Percentiles rank a stretch among this genome's conserved stretches.
These are phyloP conservation scores for Mus caroli DNA, from an alignment of 2,797 vertebrate genomes.

Conservation along the genomic window DNA sequence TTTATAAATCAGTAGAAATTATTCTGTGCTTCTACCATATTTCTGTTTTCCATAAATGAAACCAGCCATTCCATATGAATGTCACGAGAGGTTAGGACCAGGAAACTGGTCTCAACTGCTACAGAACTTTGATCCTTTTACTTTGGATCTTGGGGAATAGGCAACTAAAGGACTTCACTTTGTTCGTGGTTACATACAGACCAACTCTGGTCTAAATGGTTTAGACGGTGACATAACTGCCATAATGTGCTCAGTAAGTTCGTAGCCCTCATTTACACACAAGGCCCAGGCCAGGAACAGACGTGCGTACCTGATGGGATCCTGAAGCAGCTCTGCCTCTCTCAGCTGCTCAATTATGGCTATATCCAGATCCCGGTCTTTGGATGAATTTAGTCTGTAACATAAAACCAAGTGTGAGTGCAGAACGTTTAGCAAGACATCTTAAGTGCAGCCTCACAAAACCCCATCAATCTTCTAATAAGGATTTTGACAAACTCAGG, in stretches of 20 bases:
- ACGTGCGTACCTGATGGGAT: constrained; percentile 91
- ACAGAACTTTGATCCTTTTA: background rate
- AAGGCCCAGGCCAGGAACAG: background rate
- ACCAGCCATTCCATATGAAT: background rate
- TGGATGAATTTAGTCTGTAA: constrained; percentile 90
- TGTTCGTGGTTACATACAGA: background rate
- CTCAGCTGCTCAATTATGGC: constrained; percentile 94
- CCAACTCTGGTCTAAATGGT: background rate
- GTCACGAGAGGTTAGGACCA: background rate
- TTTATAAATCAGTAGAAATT: background rate
- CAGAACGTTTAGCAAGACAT: background rate
- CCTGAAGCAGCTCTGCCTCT: constrained; percentile 94
- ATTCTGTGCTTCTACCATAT: background rate
- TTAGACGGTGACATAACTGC: background rate
- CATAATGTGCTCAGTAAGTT: background rate
- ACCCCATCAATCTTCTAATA: background rate
- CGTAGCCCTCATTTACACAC: background rate
- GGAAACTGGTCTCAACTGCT: background rate
- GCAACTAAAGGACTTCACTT: background rate
- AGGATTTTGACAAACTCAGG: background rate
- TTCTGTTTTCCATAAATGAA: constrained; percentile 20
- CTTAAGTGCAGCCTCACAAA: background rate
- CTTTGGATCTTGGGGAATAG: background rate
- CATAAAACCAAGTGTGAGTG: constrained; percentile 74
- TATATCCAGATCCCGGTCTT: constrained; percentile 88